phyloP scores from a whole-genome alignment of 2,888 invertebrate species.

The Aelia acuminata region DNA sequence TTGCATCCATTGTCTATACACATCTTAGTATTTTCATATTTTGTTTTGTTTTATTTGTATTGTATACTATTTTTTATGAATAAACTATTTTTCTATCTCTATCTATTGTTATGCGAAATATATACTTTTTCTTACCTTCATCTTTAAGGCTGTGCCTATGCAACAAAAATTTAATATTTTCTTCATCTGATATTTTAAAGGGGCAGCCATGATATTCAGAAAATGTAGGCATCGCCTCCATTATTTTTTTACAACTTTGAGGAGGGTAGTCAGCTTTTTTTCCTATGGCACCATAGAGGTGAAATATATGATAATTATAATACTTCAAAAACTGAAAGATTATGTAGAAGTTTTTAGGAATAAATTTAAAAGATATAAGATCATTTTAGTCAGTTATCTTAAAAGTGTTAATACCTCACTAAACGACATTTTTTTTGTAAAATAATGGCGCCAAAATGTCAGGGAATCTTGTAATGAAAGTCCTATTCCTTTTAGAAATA shows the following conservation, averaged over 20 bases:
- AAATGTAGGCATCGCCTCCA: constrained; percentile 58
- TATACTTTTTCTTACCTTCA: constrained; percentile 41
- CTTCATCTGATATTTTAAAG: constrained; percentile 60
- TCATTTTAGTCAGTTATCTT: neutral
- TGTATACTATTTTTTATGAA: too few relatives aligned
- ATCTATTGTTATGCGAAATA: too few relatives aligned
- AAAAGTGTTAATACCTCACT: constrained; percentile 6
- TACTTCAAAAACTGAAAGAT: constrained; percentile 59
- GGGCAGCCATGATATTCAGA: constrained; percentile 63
- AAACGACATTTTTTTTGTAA: constrained; percentile 62
- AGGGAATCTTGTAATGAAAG: constrained; percentile 60
- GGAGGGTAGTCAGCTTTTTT: constrained; percentile 63
- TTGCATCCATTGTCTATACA: too few relatives aligned
- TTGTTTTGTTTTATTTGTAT: too few relatives aligned
- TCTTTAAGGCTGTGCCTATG: neutral
- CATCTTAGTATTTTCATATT: too few relatives aligned
- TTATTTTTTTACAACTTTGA: constrained; percentile 60
- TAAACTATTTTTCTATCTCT: too few relatives aligned
- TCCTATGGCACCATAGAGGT: constrained; percentile 62
- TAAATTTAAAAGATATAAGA: neutral
- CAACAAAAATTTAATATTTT: constrained; percentile 49
- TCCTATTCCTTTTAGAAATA: constrained; percentile 63
- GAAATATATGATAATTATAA: constrained; percentile 62
- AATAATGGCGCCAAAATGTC: constrained; percentile 62
- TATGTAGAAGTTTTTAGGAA: neutral